A percentile compares a stretch with the other conserved stretches of the same genome.
Evolutionary conservation across 2,797 vertebrate genomes (phyloP).

Genomic region (Rallus crepitans): DNA sequence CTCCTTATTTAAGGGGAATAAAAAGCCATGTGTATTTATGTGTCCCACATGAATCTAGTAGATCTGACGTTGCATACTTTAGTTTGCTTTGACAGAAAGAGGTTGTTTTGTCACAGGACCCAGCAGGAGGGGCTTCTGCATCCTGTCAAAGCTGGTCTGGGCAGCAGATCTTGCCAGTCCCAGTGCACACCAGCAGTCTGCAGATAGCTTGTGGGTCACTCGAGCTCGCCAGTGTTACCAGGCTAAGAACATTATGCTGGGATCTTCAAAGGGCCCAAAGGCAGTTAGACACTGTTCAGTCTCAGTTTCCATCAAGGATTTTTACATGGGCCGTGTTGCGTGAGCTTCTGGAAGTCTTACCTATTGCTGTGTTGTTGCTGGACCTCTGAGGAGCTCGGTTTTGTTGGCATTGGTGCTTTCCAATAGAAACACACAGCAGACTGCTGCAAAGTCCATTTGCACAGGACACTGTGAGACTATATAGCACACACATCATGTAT

Average conservation of each 20-base stretch:
- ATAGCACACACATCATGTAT: accelerated
- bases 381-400: neutral
- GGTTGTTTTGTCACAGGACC: neutral
- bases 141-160: neutral
- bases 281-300: neutral
- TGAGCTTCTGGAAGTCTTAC: neutral
- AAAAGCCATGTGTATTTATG: neutral
- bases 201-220: neutral
- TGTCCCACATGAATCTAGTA: neutral
- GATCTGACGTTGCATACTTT: neutral
- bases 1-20: neutral
- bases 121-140: neutral
- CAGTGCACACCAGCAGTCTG: neutral
- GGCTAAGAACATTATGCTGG: neutral
- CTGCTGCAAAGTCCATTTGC: accelerated
- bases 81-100: neutral
- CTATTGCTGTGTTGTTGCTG: neutral
- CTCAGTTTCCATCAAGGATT: neutral
- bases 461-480: neutral
- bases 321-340: accelerated
- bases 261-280: neutral
- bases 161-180: neutral
- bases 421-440: accelerated
- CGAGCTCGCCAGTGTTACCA: neutral
- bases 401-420: neutral